Evolutionary conservation across 64 coral and sea anemone genomes (phyloP).

Genomic region (Porites lutea): DNA sequence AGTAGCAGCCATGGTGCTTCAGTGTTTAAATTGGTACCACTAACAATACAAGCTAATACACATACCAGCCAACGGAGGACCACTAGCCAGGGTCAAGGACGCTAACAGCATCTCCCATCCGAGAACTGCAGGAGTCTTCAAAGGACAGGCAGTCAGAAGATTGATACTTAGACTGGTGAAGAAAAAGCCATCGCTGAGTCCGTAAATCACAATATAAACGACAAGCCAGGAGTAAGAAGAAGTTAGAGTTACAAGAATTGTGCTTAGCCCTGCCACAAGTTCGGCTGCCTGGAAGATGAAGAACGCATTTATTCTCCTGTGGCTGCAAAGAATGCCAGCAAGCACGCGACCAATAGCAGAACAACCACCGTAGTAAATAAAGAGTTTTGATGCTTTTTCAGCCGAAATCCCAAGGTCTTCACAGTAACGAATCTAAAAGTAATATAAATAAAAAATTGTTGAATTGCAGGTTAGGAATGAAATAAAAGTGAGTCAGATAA

Average conservation of each 20-base stretch:
- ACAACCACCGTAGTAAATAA: constrained; percentile 45
- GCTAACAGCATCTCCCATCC: constrained; percentile 1
- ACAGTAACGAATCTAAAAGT: constrained; percentile 54
- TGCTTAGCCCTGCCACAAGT: not conserved
- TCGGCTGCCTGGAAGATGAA: constrained; percentile 19
- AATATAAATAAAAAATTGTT: not conserved
- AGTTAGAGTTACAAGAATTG: constrained; percentile 14
- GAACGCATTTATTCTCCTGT: constrained; percentile 27
- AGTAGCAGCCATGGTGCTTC: too few species aligned
- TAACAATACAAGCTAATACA: not conserved
- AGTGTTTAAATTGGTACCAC: not conserved
- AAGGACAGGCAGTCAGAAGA: not conserved
- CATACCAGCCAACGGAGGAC: constrained; percentile 47
- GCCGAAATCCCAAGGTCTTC: constrained; percentile 60
- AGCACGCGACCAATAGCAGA: constrained; percentile 29
- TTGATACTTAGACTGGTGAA: not conserved
- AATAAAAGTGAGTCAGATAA: too few species aligned
- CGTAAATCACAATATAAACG: constrained; percentile 12
- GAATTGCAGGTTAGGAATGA: too few species aligned
- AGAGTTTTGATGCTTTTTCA: constrained; percentile 26
- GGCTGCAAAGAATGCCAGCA: constrained; percentile 39
- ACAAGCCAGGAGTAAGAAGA: not conserved
- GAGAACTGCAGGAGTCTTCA: not conserved
- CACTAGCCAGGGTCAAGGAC: not conserved
- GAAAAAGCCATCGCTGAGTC: constrained; percentile 19